Evolutionary conservation across 2,888 invertebrate species (phyloP), one percentile per base, ranked within the genome.

Genomic region (Sarcophaga variegata): DNA sequence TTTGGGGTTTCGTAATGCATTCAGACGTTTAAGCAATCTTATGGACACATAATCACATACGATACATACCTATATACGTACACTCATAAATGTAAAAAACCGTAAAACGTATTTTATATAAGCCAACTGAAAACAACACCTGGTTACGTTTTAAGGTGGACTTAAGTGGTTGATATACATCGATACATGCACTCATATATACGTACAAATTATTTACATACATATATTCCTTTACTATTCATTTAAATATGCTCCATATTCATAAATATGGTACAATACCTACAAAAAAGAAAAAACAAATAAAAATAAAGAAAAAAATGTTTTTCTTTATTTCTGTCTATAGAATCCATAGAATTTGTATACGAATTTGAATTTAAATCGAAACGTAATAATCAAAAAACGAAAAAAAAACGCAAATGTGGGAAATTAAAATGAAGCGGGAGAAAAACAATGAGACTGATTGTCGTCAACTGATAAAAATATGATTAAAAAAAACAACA

Each of bases 391-490:
- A 72, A 59, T 77, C 8, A 37, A 37, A 10, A 37, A 37, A 37
- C 6, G 4, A 1, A 37, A 37, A 37, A 37, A 37, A 37, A 37
- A 74, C 60, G 66, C 75, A 87, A 87, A 85, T 80, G 85, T 88
- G 81, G 72, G 75, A 91, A 91, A 91, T 90, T 89, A 90, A 88
- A 89, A 88, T 64, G 74, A 88, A 86, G 77, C 79, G 83, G 80
- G 89, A 89, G 54, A 88, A 89, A 91, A 91, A 92, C 92, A 92
- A 92, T 92, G 92, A 91, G 90, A 90, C 90, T 89, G 92, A 92
- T 92, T 92, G 92, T 92, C 92, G 91, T 90, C 92, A 88, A 71
- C 75, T 88, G 90, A 90, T 91, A 90, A 79, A 69, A 49, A 37
- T 37, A 2, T 37, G 1, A 37, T 37, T 37, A 37, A 37, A 37